Conservation (phyloP, 2,113 vertebrate genomes). For the Rhynchomys soricoides region DNA sequence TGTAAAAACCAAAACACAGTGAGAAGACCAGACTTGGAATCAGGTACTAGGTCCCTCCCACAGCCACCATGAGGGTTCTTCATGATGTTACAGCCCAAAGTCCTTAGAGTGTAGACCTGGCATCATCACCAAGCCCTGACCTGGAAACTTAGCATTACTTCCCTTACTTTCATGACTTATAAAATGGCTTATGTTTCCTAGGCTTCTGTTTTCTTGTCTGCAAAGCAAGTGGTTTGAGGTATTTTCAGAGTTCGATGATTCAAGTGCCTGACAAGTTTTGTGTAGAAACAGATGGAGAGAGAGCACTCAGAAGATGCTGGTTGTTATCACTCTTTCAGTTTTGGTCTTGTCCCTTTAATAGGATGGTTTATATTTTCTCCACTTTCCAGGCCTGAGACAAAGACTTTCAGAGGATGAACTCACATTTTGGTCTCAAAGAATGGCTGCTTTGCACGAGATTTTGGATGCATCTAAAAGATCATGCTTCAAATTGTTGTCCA, state of each 20-base stretch:
- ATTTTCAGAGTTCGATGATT: not conserved
- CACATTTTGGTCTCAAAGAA: not conserved
- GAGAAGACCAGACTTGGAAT: not conserved
- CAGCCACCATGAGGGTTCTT: accelerated
- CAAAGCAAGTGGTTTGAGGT: not conserved
- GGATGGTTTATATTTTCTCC: not conserved
- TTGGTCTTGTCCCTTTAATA: not conserved
- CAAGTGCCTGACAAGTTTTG: not conserved
- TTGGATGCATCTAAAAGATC: not conserved
- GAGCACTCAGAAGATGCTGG: not conserved
- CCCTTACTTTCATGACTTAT: not conserved
- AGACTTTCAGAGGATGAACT: not conserved
- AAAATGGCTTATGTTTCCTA: not conserved
- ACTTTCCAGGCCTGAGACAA: not conserved
- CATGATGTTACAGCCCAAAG: too few species aligned
- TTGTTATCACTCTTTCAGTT: accelerated
- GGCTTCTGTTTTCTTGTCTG: not conserved
- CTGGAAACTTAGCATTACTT: not conserved
- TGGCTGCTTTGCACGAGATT: not conserved
- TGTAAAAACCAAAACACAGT: not conserved
- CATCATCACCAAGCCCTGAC: not conserved
- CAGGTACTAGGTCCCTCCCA: not conserved
- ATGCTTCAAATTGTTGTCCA: not conserved
- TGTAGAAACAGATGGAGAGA: not conserved
- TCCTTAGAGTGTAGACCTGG: not conserved